These are phyloP conservation scores for Pantherophis vulpinus DNA, from an alignment of 2,797 vertebrate species.

Conservation along the genomic window DNA sequence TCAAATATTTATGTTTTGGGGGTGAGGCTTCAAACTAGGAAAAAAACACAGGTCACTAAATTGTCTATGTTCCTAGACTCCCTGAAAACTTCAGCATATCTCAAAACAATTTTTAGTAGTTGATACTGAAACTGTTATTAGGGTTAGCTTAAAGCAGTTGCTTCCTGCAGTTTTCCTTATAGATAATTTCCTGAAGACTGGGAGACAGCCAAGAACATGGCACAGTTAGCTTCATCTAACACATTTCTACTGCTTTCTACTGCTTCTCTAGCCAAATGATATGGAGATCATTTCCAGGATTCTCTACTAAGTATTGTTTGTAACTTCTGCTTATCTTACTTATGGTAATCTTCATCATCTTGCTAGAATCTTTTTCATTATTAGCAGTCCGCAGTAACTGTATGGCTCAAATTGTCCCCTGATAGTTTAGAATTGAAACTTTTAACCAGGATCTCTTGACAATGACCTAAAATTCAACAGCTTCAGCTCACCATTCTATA, in stretches of 20 bases:
- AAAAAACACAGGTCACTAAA: neutral
- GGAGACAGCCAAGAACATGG: neutral
- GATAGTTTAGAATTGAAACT: neutral
- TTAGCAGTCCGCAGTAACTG: neutral
- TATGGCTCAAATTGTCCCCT: neutral
- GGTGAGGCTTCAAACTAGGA: neutral
- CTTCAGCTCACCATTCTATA: neutral
- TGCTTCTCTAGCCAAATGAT: neutral
- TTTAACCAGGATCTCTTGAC: neutral
- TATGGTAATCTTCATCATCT: neutral
- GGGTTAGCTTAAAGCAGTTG: neutral
- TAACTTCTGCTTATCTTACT: neutral
- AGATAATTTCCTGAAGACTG: neutral
- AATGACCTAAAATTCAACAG: neutral
- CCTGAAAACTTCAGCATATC: neutral
- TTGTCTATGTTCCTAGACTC: neutral
- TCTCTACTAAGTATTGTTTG: neutral
- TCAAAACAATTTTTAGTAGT: neutral
- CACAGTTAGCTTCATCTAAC: neutral
- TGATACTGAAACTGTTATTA: neutral
- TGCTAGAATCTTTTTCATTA: neutral
- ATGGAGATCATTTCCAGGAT: neutral
- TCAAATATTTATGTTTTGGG: neutral
- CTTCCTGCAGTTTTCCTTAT: neutral
- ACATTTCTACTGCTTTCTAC: neutral